Conservation (phyloP, 2,888 invertebrate genomes). For the Schizaphis graminum region DNA sequence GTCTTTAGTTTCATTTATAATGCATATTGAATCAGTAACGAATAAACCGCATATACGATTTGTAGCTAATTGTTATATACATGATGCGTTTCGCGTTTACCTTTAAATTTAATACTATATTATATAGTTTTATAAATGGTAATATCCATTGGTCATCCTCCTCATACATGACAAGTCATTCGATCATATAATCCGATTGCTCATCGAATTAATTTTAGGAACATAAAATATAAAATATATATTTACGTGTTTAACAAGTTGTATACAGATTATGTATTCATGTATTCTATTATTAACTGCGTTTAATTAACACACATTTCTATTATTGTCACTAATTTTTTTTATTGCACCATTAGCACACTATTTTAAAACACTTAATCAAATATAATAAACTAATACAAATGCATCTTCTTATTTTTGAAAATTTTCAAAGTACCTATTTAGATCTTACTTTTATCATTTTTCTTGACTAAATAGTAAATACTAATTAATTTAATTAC, state of each 20-base stretch:
- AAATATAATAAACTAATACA: not conserved
- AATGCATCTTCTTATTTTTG: not conserved
- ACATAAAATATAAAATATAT: not conserved
- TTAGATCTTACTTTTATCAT: not conserved
- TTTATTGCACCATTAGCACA: not conserved
- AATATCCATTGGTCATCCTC: not conserved
- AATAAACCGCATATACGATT: not conserved
- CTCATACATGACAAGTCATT: not conserved
- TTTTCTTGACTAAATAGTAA: not conserved
- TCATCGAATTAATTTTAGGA: not conserved
- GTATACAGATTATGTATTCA: not conserved
- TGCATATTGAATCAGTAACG: not conserved
- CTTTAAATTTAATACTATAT: not conserved
- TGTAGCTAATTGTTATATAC: not conserved
- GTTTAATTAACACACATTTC: not conserved
- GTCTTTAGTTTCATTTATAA: not conserved
- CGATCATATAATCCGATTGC: not conserved
- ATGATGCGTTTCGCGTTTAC: not conserved
- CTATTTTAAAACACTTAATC: not conserved
- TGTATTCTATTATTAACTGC: not conserved
- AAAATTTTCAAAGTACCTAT: not conserved
- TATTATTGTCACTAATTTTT: not conserved
- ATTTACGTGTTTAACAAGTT: not conserved
- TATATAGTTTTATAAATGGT: not conserved
- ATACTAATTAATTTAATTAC: not conserved